Evolutionary conservation across 2,113 vertebrate species (phyloP).

Genomic region (Scytalopus superciliaris): DNA sequence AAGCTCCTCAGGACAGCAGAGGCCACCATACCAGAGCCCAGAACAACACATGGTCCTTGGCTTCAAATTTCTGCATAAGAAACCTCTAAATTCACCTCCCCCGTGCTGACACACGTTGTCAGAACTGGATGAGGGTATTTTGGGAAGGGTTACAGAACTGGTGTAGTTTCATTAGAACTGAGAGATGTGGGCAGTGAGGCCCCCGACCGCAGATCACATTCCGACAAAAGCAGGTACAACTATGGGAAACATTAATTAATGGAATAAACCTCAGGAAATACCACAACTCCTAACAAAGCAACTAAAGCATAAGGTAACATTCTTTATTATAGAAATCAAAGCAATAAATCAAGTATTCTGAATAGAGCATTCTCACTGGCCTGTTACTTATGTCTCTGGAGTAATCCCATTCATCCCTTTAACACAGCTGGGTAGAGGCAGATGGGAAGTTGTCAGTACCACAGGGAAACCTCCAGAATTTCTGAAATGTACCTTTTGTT

Average conservation of each 20-base stretch:
- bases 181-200: background rate
- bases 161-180: background rate
- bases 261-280: background rate
- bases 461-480: background rate
- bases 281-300: background rate
- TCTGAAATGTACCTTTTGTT: background rate
- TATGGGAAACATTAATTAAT: accelerated
- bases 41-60: background rate
- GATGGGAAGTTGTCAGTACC: background rate
- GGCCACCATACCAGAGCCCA: background rate
- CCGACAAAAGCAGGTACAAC: background rate
- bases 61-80: background rate
- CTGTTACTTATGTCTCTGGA: background rate
- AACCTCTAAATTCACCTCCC: background rate
- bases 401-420: background rate
- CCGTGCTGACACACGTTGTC: background rate
- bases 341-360: background rate
- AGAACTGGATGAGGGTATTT: background rate
- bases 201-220: background rate
- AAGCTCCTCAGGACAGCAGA: background rate
- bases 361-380: background rate
- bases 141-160: background rate
- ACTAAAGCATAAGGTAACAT: background rate
- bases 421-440: background rate
- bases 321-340: background rate